A percentile compares a stretch with the other conserved stretches of the same genome.
Evolutionary conservation across 2,888 invertebrate species (phyloP).

Genomic region (Odontomyia ornata): DNA sequence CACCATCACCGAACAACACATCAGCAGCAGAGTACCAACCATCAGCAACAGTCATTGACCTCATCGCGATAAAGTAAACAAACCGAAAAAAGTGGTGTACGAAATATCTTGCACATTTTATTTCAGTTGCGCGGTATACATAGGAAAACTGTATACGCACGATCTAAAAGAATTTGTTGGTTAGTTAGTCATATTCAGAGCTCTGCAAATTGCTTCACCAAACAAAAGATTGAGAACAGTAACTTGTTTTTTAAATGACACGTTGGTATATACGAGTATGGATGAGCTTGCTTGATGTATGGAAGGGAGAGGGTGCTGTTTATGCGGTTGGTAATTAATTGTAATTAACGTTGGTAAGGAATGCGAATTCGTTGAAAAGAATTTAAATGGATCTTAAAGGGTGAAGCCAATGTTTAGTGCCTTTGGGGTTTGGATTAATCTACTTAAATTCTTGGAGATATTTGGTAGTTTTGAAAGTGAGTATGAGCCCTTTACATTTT

Average conservation of each 20-base stretch:
- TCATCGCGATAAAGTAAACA: neutral
- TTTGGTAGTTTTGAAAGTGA: too few relatives aligned
- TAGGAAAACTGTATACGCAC: neutral
- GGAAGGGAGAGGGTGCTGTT: neutral
- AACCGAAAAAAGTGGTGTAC: constrained; percentile 7
- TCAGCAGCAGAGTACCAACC: too few relatives aligned
- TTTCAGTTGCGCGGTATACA: neutral
- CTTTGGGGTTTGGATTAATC: too few relatives aligned
- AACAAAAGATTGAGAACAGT: constrained; percentile 44
- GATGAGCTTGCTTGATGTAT: neutral
- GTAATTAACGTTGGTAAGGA: too few relatives aligned
- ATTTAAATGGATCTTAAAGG: too few relatives aligned
- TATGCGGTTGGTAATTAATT: neutral
- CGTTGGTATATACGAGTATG: too few relatives aligned
- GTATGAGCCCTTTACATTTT: too few relatives aligned
- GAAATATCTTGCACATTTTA: constrained; percentile 9
- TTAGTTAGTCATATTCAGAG: neutral
- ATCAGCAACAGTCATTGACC: constrained; percentile 19
- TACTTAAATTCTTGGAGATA: too few relatives aligned
- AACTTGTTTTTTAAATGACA: constrained; percentile 31
- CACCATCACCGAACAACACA: too few relatives aligned
- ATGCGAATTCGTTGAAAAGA: too few relatives aligned
- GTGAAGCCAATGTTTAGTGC: too few relatives aligned
- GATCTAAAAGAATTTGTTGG: neutral
- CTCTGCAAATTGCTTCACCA: constrained; percentile 32